These are phyloP conservation scores for Heterodera filipjevi DNA, from an alignment of 2,888 invertebrate species.

Conservation along the genomic window DNA sequence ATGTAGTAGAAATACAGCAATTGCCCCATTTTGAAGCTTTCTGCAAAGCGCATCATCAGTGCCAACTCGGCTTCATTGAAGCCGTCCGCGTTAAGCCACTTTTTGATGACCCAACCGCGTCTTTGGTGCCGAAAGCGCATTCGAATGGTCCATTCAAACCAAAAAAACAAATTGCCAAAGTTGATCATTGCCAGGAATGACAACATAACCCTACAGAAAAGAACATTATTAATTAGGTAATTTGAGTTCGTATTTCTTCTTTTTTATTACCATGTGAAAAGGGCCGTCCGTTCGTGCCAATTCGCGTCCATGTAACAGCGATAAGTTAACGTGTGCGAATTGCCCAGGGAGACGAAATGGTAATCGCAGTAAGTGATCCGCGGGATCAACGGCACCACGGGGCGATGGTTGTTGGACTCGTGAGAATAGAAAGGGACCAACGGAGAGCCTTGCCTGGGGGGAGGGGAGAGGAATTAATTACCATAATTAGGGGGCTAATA, in stretches of 20 bases:
- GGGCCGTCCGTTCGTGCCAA: slow-evolving; percentile 41
- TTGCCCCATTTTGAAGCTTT: slow-evolving; percentile 40
- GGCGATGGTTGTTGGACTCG: slow-evolving; percentile 3
- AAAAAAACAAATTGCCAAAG: slow-evolving; percentile 35
- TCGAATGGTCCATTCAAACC: slow-evolving; percentile 39
- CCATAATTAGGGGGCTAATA: too few relatives aligned
- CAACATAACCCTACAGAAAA: slow-evolving; percentile 37
- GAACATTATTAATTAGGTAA: slow-evolving; percentile 13
- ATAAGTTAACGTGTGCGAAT: slow-evolving; percentile 35
- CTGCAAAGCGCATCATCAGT: slow-evolving; percentile 35
- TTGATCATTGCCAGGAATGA: slow-evolving; percentile 37
- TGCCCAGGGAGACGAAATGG: slow-evolving; percentile 42
- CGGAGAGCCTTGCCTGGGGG: slow-evolving; percentile 33
- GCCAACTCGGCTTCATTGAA: slow-evolving; percentile 36
- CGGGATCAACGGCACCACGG: slow-evolving; percentile 37
- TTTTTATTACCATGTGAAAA: slow-evolving; percentile 39
- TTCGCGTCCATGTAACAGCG: slow-evolving; percentile 42
- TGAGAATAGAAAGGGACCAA: slow-evolving; percentile 31
- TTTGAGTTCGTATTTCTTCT: background rate
- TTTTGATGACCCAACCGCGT: slow-evolving; percentile 37
- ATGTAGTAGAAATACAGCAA: slow-evolving; percentile 38
- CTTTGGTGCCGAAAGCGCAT: slow-evolving; percentile 36
- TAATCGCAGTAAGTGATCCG: slow-evolving; percentile 41
- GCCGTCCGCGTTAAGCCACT: slow-evolving; percentile 40
- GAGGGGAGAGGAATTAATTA: too few relatives aligned